These are phyloP conservation scores for Sarcophaga peregrina DNA, from an alignment of 1,140 invertebrate genomes.

Conservation along the genomic window DNA sequence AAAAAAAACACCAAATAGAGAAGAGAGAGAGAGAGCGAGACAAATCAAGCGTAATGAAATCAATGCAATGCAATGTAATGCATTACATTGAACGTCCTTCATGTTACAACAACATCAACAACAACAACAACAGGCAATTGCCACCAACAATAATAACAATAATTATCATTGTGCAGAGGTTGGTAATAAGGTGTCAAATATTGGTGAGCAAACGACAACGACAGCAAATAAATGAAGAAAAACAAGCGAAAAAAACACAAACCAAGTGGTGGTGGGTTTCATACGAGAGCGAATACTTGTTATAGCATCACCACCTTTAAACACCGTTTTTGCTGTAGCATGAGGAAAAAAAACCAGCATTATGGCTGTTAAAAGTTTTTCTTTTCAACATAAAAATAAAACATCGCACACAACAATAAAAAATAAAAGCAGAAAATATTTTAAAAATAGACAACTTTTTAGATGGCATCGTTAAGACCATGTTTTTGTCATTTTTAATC, in stretches of 20 bases:
- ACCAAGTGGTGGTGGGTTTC: neutral
- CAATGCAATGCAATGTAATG: too few species aligned
- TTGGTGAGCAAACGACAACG: neutral
- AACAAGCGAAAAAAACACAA: too few species aligned
- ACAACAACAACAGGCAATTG: neutral
- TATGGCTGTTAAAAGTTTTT: too few species aligned
- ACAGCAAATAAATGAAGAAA: neutral
- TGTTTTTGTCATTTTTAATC: too few species aligned
- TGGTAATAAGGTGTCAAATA: constrained; percentile 14
- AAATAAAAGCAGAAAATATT: too few species aligned
- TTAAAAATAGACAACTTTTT: too few species aligned
- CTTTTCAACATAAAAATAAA: too few species aligned
- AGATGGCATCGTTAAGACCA: too few species aligned
- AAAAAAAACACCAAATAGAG: neutral
- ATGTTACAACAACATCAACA: neutral
- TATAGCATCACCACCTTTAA: neutral
- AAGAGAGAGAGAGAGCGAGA: neutral
- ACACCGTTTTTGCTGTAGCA: too few species aligned
- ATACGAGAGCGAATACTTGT: neutral
- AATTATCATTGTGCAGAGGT: constrained; percentile 5
- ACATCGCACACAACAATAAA: too few species aligned
- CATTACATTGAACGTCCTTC: constrained; percentile 2
- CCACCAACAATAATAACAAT: neutral
- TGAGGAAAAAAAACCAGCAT: too few species aligned
- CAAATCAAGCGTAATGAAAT: too few species aligned